Conservation (phyloP, 2,888 invertebrate species). For the Drosophila meridionalis region DNA sequence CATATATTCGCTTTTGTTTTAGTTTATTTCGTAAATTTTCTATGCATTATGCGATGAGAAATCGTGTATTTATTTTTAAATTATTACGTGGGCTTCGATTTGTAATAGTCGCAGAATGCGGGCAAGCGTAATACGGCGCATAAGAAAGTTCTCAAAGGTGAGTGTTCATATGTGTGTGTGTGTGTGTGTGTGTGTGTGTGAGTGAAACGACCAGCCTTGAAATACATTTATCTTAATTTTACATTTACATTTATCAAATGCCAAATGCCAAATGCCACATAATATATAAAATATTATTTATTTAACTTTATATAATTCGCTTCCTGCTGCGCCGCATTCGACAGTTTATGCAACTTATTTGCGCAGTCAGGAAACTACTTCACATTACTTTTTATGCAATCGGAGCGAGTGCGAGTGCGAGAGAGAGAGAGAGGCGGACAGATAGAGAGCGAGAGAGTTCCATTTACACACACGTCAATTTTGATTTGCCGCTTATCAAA, state of each 20-base stretch:
- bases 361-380: constrained; percentile 65
- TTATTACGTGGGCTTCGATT: constrained; percentile 42
- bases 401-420: constrained; percentile 34
- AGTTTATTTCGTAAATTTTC: constrained; percentile 23
- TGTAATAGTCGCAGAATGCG: constrained; percentile 58
- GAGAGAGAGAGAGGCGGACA: constrained; percentile 2
- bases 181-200: constrained; percentile 15
- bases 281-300: constrained; percentile 21
- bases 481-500: constrained; percentile 72
- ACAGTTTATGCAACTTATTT: constrained; percentile 71
- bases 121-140: constrained; percentile 49
- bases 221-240: constrained; percentile 53
- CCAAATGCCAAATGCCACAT: constrained; percentile 17
- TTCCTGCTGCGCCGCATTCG: constrained; percentile 70
- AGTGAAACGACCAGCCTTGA: constrained; percentile 64
- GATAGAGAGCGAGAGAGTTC: constrained; percentile 5
- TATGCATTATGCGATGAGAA: constrained; percentile 13
- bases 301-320: constrained; percentile 41
- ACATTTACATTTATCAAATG: too few species aligned
- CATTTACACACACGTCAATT: constrained; percentile 48
- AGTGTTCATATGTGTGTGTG: constrained; percentile 16
- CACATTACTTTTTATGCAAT: constrained; percentile 78
- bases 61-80: constrained; percentile 50
- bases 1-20: constrained; percentile 1
- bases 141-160: constrained; percentile 51